Evolutionary conservation across 1,140 invertebrate genomes (phyloP), one percentile per base, ranked within the genome.

Genomic region (Parapsyche elsis): DNA sequence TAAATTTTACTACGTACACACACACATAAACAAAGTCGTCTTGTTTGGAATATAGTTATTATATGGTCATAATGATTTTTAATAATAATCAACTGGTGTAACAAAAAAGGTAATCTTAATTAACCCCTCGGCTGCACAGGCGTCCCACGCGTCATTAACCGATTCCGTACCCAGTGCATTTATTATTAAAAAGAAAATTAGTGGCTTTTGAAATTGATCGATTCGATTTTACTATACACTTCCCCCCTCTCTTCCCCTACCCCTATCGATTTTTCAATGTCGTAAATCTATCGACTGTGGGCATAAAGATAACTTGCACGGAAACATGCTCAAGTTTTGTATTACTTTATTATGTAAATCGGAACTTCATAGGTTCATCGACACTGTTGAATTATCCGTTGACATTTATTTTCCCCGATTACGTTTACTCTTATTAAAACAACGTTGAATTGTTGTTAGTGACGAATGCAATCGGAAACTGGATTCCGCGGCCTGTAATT

Each of bases 41-140:
- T 75, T 53, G 71, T 75, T 75, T 53, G 71, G 71, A 53, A 57
- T 75, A 75, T 57, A 57, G 71, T 57, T 49, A 75, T 75, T 75
- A 75, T 38, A 7, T 53, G 49, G 49, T 53, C 49, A 53, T 53
- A 53, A 53, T 53, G 49, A 53, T 67, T 21, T 67, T 21, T 67
- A 67, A 23, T 53, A 53, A 53, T 53, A 53, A 53, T 53, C 49
- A 53, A 53, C 12, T 16, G 49, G 10, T 16, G 49, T 38, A 53
- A 53, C 49, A 53, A 53, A 53, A 53, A 53, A 53, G 49, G 49
- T 53, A 53, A 53, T 53, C 49, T 53, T 53, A 53, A 53, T 53
- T 53, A 53, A 53, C 49, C 49, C 49, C 16, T 16, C 12, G 12
- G 16, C 49, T 12, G 49, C 49, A 53, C 49, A 1, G 4, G 16